Evolutionary conservation across 2,113 vertebrate genomes (phyloP).

Genomic region (Caretta caretta): DNA sequence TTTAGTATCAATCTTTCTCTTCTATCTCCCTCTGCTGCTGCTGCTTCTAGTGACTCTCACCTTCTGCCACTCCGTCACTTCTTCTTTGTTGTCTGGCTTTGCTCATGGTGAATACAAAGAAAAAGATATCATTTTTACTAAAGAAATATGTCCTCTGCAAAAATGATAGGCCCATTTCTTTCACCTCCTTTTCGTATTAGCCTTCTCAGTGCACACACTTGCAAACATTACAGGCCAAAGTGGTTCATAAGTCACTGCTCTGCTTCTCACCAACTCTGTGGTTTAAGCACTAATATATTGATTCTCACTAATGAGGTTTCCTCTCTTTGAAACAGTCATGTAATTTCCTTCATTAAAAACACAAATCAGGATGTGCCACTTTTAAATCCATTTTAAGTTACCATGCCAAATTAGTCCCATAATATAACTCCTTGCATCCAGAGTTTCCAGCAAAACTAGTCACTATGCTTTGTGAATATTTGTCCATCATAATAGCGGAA

Average conservation of each 20-base stretch:
- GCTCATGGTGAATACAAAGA: neutral
- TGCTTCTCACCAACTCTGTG: neutral
- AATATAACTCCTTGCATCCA: neutral
- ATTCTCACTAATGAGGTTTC: constrained; percentile 13
- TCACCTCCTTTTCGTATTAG: neutral
- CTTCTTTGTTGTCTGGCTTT: neutral
- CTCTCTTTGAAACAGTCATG: neutral
- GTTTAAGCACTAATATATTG: neutral
- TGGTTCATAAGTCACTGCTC: neutral
- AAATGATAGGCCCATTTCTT: neutral
- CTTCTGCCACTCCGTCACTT: neutral
- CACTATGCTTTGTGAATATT: constrained; percentile 25
- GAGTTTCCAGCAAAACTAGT: neutral
- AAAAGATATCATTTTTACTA: neutral
- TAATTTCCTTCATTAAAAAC: neutral
- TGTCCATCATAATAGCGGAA: neutral
- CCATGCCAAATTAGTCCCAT: neutral
- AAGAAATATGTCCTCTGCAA: neutral
- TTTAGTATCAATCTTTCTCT: neutral
- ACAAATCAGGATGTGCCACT: neutral
- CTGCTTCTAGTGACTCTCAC: neutral
- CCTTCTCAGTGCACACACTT: neutral
- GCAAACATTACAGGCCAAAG: rapidly evolving
- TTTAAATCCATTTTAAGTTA: neutral
- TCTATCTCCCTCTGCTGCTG: neutral